Evolutionary conservation across 2,888 invertebrate species (phyloP).

Genomic region (Alloplasta piceator): DNA sequence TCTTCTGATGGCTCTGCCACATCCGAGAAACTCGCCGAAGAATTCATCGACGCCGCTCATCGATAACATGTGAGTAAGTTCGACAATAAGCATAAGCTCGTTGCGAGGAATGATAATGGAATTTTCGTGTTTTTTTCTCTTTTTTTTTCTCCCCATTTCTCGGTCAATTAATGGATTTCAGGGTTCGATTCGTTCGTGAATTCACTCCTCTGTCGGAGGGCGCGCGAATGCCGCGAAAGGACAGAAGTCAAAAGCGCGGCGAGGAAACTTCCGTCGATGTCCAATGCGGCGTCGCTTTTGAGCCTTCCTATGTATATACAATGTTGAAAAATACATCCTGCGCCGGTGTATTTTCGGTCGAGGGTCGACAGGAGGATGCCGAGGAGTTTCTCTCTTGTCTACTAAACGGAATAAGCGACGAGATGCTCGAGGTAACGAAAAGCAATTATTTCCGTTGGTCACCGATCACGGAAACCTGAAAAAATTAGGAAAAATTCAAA

Average conservation of each 20-base stretch:
- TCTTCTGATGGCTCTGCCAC: conserved; percentile 91
- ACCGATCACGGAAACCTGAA: no score
- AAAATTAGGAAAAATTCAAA: no score
- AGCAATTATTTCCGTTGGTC: neutral
- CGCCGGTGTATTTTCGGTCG: conserved; percentile 89
- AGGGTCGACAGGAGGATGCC: conserved; percentile 98
- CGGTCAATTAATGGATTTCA: conserved; percentile 77
- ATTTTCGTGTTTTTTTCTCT: conserved; percentile 50
- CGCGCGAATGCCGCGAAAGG: conserved; percentile 83
- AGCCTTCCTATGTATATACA: conserved; percentile 94
- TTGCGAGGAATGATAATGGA: neutral
- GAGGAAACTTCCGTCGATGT: conserved; percentile 84
- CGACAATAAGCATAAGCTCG: conserved; percentile 4
- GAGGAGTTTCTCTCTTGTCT: conserved; percentile 98
- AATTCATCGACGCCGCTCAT: conserved; percentile 91
- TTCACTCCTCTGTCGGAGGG: conserved; percentile 88
- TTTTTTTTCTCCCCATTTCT: conserved; percentile 21
- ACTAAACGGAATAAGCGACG: conserved; percentile 97
- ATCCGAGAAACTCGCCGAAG: conserved; percentile 84
- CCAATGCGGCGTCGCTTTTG: conserved; percentile 92
- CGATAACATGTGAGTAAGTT: conserved; percentile 93
- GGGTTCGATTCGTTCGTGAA: conserved; percentile 91
- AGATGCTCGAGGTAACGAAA: conserved; percentile 93
- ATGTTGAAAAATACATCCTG: conserved; percentile 91
- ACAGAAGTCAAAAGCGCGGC: conserved; percentile 82